phyloP scores from a whole-genome alignment of 1,140 invertebrate genomes.

The Drosophila tsacasi region DNA sequence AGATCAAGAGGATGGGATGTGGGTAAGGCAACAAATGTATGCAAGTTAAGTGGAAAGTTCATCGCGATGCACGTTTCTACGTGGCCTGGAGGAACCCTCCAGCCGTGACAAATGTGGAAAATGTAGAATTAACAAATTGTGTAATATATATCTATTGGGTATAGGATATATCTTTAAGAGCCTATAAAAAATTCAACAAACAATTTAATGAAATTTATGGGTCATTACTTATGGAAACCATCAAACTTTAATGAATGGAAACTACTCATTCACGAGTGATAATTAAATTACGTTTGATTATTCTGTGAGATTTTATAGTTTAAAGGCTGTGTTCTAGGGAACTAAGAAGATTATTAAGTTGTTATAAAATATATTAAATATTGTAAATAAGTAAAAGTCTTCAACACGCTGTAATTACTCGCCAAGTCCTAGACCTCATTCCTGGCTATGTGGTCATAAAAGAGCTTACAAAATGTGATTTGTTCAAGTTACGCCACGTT shows the following conservation, averaged over 20 bases:
- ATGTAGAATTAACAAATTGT: neutral
- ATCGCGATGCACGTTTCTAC: slow-evolving; percentile 60
- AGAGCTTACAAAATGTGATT: neutral
- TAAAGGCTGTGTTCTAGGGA: neutral
- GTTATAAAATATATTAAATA: too few relatives aligned
- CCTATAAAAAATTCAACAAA: neutral
- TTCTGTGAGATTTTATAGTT: neutral
- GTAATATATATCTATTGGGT: neutral
- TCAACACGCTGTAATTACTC: neutral
- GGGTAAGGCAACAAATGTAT: slow-evolving; percentile 40
- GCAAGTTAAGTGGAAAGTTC: slow-evolving; percentile 38
- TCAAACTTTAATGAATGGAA: slow-evolving; percentile 8
- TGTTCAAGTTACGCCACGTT: neutral
- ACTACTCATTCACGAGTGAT: neutral
- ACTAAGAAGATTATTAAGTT: neutral
- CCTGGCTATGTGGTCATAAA: neutral
- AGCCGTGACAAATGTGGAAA: neutral
- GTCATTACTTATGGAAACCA: neutral
- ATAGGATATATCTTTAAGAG: neutral
- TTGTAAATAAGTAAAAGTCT: neutral
- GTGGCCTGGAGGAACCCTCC: slow-evolving; percentile 6
- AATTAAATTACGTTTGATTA: neutral
- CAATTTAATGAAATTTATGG: slow-evolving; percentile 4
- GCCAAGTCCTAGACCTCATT: neutral
- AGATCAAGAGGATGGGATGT: slow-evolving; percentile 10